A percentile compares a stretch with the other conserved stretches of the same genome.
Conservation (phyloP, 2,888 invertebrate species). For the Conchocele bisecta region DNA sequence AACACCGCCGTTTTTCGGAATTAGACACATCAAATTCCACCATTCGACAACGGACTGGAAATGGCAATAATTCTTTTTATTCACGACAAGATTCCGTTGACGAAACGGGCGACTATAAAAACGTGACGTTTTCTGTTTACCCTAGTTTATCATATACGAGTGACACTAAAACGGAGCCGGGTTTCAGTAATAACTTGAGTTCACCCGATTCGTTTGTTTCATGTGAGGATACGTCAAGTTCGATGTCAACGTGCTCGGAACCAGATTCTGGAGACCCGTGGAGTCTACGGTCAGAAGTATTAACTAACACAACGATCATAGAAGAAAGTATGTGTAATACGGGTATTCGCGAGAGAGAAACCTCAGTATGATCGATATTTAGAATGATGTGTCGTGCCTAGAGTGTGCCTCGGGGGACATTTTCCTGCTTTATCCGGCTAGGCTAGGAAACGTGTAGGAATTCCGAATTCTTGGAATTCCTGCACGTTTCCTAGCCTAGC, state of each 20-base stretch:
- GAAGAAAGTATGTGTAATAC: slow-evolving; percentile 28
- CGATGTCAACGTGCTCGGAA: slow-evolving; percentile 26
- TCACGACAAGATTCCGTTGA: slow-evolving; percentile 43
- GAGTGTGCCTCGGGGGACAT: no score
- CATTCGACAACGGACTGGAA: slow-evolving; percentile 5
- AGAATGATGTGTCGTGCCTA: no score
- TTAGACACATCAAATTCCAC: slow-evolving; percentile 2
- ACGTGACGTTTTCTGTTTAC: slow-evolving; percentile 38
- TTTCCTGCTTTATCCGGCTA: not conserved
- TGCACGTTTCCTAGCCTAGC: no score
- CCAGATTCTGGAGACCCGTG: slow-evolving; percentile 39
- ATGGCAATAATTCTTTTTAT: not conserved
- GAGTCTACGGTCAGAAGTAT: slow-evolving; percentile 44
- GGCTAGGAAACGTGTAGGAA: no score
- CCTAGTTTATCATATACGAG: slow-evolving; percentile 44
- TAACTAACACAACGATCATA: slow-evolving; percentile 39
- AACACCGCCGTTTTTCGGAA: not conserved
- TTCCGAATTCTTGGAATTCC: no score
- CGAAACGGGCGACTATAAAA: slow-evolving; percentile 36
- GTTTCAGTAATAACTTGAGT: slow-evolving; percentile 25
- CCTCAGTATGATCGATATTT: slow-evolving; percentile 30
- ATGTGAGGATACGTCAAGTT: slow-evolving; percentile 29
- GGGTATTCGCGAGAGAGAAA: slow-evolving; percentile 50
- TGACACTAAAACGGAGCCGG: slow-evolving; percentile 28
- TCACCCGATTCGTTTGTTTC: slow-evolving; percentile 23